Conservation (phyloP, 2,888 invertebrate genomes). For the Acrocyrtus sp. region DNA sequence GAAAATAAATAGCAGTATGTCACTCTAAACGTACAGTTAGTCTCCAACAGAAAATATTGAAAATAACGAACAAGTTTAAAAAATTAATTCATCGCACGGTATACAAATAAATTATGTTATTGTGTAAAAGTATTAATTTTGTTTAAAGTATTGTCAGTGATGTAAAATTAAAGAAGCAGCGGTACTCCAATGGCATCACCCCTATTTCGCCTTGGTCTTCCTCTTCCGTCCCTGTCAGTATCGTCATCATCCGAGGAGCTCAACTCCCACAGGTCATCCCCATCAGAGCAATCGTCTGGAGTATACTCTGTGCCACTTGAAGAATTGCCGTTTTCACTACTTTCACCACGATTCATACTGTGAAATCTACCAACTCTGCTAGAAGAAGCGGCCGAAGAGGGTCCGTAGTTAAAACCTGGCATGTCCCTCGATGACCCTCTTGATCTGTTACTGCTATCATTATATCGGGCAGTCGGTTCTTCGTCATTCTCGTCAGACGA, state of each 20-base stretch:
- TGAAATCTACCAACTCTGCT: constrained; percentile 5
- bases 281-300: constrained; percentile 40
- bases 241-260: constrained; percentile 46
- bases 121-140: background rate
- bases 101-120: background rate
- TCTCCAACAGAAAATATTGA: too few species aligned
- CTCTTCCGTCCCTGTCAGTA: constrained; percentile 18
- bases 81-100: too few species aligned
- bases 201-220: constrained; percentile 28
- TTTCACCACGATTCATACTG: constrained; percentile 7
- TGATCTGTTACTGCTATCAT: background rate
- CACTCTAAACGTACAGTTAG: too few species aligned
- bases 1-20: too few species aligned
- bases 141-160: background rate
- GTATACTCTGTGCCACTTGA: constrained; percentile 45
- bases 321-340: constrained; percentile 29
- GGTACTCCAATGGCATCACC: constrained; percentile 39
- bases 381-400: background rate
- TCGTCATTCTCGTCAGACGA: constrained; percentile 41
- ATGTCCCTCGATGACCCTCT: background rate
- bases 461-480: constrained; percentile 1
- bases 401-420: background rate
- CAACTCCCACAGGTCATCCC: constrained; percentile 29
- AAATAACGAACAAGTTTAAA: too few species aligned
- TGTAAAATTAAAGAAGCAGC: constrained; percentile 32